Conservation (phyloP, 2,113 vertebrate genomes). For the Capreolus pygargus region DNA sequence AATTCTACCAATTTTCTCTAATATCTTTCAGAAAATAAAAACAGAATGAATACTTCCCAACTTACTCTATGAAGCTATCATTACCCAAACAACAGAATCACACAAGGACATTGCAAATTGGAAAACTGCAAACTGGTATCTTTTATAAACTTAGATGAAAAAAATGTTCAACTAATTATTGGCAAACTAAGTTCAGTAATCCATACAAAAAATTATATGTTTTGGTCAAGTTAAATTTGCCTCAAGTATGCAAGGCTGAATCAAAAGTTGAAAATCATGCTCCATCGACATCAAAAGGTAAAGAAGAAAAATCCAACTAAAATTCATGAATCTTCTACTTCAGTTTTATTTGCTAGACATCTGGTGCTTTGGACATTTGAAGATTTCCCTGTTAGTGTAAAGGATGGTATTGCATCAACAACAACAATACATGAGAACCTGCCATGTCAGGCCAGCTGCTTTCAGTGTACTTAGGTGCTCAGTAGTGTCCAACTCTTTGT, state of each 20-base stretch:
- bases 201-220: neutral
- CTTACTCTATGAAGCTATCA: neutral
- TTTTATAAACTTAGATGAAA: neutral
- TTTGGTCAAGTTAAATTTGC: neutral
- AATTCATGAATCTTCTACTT: neutral
- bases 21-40: neutral
- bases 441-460: neutral
- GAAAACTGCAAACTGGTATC: neutral
- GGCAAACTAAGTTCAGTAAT: neutral
- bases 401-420: neutral
- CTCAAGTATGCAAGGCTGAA: neutral
- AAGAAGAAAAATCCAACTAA: neutral
- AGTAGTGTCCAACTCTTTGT: neutral
- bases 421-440: neutral
- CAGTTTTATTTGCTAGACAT: neutral
- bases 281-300: neutral
- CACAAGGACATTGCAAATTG: neutral
- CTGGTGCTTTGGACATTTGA: neutral
- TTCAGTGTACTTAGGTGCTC: neutral
- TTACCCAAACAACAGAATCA: neutral
- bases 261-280: neutral
- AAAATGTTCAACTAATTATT: neutral
- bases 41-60: neutral
- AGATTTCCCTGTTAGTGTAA: neutral
- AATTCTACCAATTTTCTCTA: neutral